Conservation (phyloP, 2,888 invertebrate genomes). For the Aphidius colemani region DNA sequence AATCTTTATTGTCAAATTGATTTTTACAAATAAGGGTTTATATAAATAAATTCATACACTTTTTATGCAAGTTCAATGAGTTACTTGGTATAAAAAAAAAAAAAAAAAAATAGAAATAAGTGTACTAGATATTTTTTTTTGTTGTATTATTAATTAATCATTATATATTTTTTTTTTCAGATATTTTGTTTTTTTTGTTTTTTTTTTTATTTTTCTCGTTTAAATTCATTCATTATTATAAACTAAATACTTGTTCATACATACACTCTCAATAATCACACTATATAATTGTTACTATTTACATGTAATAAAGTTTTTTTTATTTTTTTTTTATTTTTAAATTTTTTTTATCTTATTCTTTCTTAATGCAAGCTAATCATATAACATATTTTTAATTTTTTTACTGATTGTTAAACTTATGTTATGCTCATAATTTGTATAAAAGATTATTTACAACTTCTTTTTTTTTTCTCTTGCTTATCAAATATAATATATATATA, state of each 20-base stretch:
- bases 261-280: constrained; percentile 28
- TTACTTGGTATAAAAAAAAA: neutral
- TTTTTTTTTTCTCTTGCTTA: constrained; percentile 19
- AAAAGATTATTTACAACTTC: constrained; percentile 51
- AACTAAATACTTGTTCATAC: constrained; percentile 7
- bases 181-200: neutral
- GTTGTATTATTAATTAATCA: constrained; percentile 18
- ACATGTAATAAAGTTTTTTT: constrained; percentile 16
- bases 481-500: constrained; percentile 22
- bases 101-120: constrained; percentile 33
- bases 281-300: neutral
- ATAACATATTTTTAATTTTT: too few species aligned
- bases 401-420: constrained; percentile 19
- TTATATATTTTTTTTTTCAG: constrained; percentile 1
- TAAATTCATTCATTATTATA: constrained; percentile 25
- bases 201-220: too few species aligned
- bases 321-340: neutral
- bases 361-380: too few species aligned
- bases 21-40: constrained; percentile 43
- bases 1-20: constrained; percentile 49
- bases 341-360: neutral
- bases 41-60: constrained; percentile 38
- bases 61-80: too few species aligned
- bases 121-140: constrained; percentile 29
- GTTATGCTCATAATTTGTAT: constrained; percentile 44